Evolutionary conservation across 2,113 vertebrate species (phyloP), one percentile per base, ranked within the genome.

Genomic region (Telmatochromis sp.): DNA sequence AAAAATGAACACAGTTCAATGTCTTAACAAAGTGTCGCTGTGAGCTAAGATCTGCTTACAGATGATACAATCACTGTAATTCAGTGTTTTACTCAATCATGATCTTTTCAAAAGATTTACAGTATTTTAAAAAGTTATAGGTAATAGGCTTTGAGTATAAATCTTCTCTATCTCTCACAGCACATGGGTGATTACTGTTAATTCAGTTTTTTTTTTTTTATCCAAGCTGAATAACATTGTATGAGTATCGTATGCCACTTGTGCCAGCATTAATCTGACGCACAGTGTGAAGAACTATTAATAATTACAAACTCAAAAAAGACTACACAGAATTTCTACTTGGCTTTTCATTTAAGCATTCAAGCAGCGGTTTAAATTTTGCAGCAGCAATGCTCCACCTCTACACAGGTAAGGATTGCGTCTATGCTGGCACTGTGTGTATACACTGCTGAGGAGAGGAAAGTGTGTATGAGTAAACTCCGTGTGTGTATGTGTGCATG

Each of bases 221-320:
- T n/a, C 10, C 9, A 14, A 81, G 37, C 60, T 78, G 84, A 68
- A 90, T 63, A 53, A 81, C 70, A 49, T 89, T 80, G 60, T 82
- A 80, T 84, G 19, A 21, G 86, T 65, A 37, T 65, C 33, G 1
- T 37, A 60, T 28, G 21, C 49, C 81, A 17, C 33, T 63, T 55
- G 45, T 21, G 26, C 83, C 88, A 89, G 87, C 89, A 91, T 94
- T 93, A 93, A 94, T 94, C 92, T 89, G 84, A 91, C 37, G 79
- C 78, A 83, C 73, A 65, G 82, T 63, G 86, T 49, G 35, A 90
- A 78, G 35, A 86, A 91, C 81, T 88, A 93, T 95, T 90, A 94
- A 95, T 94, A 89, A 95, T 95, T 95, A 31, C 89, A 88, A 88
- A 87, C 89, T 87, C 63, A 89, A 90, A 83, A 90, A 86, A 49